phyloP scores from a whole-genome alignment of 2,113 vertebrate species.

The Pao palembangensis region DNA sequence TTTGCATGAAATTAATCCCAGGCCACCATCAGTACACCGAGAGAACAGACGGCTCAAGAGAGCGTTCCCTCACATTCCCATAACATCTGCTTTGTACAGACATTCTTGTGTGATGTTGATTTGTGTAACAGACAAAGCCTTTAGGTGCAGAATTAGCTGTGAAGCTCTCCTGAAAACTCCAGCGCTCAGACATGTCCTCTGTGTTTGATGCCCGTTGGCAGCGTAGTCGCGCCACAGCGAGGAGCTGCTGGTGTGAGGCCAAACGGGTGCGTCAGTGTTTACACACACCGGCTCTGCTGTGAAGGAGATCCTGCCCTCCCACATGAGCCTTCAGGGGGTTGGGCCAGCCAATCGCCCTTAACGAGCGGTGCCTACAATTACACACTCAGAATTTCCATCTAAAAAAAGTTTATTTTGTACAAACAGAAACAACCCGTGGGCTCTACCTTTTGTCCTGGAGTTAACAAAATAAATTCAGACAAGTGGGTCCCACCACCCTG shows the following conservation, averaged over 20 bases:
- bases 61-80: too few species aligned
- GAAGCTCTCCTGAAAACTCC: too few species aligned
- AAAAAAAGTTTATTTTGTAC: conserved; percentile 41
- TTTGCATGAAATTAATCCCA: too few species aligned
- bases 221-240: too few species aligned
- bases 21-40: too few species aligned
- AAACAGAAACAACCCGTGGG: conserved; percentile 26
- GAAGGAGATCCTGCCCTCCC: conserved; percentile 12
- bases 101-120: too few species aligned
- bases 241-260: background rate
- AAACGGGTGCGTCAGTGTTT: conserved; percentile 14
- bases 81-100: too few species aligned
- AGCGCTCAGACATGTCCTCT: too few species aligned
- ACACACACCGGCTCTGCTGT: conserved; percentile 2
- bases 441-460: conserved; percentile 17
- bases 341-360: background rate
- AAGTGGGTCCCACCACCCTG: conserved; percentile 27
- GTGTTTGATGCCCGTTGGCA: too few species aligned
- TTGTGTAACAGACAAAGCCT: too few species aligned
- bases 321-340: background rate
- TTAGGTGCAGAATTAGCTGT: too few species aligned
- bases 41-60: too few species aligned
- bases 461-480: conserved; percentile 60
- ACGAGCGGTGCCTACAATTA: background rate
- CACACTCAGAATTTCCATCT: background rate